These are phyloP conservation scores for Ovis aries DNA, from an alignment of 2,113 vertebrate species.

Conservation along the genomic window ARS-UI_Ramb_v3.0 NC_056067.1:24264001-24264500, in stretches of 20 bases:
- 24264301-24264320: background rate
- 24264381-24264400: background rate
- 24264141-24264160: background rate
- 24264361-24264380: background rate
- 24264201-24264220: background rate
- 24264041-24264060: background rate
- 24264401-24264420: background rate
- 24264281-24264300: background rate
- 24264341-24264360: background rate
- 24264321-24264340: background rate
- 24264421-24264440: background rate
- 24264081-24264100: background rate
- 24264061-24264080: background rate
- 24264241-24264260: background rate
- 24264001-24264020: background rate
- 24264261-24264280: background rate
- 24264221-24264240: background rate
- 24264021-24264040: background rate
- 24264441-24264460: background rate
- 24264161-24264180: background rate
- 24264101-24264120: background rate
- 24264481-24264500: background rate
- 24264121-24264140: background rate
- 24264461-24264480: accelerated
- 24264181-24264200: background rate